Percentiles rank a stretch among this genome's conserved stretches.
Evolutionary conservation across 2,113 vertebrate genomes (phyloP).

Genomic region (Heterocephalus glaber): DNA sequence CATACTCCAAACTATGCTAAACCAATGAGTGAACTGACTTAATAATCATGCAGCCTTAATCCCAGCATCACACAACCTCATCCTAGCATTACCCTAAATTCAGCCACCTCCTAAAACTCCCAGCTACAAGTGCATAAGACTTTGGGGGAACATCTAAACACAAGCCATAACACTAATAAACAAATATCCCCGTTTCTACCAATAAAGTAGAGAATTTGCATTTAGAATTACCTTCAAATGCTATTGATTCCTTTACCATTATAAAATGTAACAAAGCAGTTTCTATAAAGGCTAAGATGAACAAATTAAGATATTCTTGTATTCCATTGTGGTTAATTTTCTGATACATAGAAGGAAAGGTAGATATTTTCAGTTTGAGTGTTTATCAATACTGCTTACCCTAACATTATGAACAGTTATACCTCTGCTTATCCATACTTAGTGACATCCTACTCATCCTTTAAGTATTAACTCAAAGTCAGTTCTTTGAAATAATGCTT

Average conservation of each 20-base stretch:
- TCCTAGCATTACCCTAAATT: not conserved
- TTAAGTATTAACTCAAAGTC: not conserved
- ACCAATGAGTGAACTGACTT: not conserved
- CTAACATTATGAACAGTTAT: not conserved
- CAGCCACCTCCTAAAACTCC: not conserved
- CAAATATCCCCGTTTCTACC: conserved; percentile 4
- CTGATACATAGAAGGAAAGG: not conserved
- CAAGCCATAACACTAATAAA: not conserved
- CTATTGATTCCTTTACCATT: not conserved
- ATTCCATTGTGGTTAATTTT: not conserved
- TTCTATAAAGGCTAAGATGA: not conserved
- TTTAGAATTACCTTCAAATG: conserved; percentile 52
- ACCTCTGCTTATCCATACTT: not conserved
- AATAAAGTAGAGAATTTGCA: conserved; percentile 1
- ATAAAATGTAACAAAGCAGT: not conserved
- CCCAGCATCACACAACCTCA: not conserved
- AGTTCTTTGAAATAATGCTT: conserved; percentile 19
- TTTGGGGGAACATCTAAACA: not conserved
- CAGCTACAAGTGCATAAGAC: not conserved
- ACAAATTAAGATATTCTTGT: not conserved
- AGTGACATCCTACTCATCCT: not conserved
- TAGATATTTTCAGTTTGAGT: not conserved
- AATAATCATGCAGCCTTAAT: not conserved
- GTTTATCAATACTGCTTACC: not conserved
- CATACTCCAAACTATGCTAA: not conserved